Evolutionary conservation across 1,140 invertebrate genomes (phyloP), one percentile per base, ranked within the genome.

Genomic region (Cherax destructor): DNA sequence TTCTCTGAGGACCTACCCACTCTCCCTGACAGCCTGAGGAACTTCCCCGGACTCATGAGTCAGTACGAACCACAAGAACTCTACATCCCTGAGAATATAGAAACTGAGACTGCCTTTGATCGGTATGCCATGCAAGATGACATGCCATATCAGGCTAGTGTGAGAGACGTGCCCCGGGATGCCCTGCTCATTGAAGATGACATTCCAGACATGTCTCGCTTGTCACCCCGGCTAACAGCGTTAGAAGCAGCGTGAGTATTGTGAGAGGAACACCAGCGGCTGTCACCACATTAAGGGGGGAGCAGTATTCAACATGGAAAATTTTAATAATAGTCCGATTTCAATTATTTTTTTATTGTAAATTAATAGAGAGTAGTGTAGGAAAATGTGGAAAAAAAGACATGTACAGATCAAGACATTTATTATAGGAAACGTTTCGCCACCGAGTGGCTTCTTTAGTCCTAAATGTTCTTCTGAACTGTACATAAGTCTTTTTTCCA

Each of bases 61-160:
- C 83, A 72, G 65, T 72, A 72, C 16, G 49, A n/a, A 24, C 69
- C 83, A 52, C 69, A 76, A 47, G 69, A 76, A n/a, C 21, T 49
- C n/a, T 50, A 47, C 41, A 21, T 50, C 21, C 69, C 21, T 24
- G 83, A 76, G 4, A n/a, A 24, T 11, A 47, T 69, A n/a, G 79
- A 10, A 52, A 21, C 24, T 10, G 79, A 81, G 24, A 59, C 56
- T 21, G 13, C 79, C 50, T 18, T n/a, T 5, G 50, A 21, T 4
- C 79, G 79, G 4, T 59, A 52, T 47, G 21, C 10, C 4, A 56
- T 81, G 79, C 79, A 52, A 11, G 50, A 56, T 9, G 50, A 24
- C 18, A 7, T 21, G 16, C 79, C 79, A 0, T 16, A 52, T 21
- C 50, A 52, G 21, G 49, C 56, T 24, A 56, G 24, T 16, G 24